Base-by-base conservation (phyloP, 2,113 vertebrate species). In the Platichthys flesus region DNA sequence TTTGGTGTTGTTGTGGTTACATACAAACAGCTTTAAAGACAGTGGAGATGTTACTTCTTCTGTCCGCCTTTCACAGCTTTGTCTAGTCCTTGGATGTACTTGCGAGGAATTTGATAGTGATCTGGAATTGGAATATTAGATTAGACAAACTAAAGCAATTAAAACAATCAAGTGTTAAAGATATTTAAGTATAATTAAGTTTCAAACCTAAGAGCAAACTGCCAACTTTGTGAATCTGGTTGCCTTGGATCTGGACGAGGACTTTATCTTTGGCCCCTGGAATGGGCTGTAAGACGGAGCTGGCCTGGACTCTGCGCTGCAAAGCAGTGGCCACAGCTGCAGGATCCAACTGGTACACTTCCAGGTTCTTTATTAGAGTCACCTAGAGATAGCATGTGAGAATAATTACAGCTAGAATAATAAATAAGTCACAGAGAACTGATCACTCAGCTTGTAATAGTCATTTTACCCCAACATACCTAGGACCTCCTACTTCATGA, bases 241-340 rank as follows among this genome's bases (percentile, higher is more conserved):
- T 99, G 66, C 98, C 98, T 89, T 99, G 98, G 88, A 98, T 95
- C 90, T 99, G 97, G 67, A 99, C 96, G 85, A 96, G 93, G 37
- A 96, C 91, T 86, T 93, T 93, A 77, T 98, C 97, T 84, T 96
- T 99, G 58, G 94, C 49, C n/a, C 96, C 97, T 1, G 96, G 95
- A 2, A 93, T 45, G 0, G 94, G 87, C 3, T 91, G 91, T 74
- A 98, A 84, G 3, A 95, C 94, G 5, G 95, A 94, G 85, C 97
- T 99, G 72, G 98, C 98, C 85, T 99, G 98, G 59, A 97, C 97
- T 75, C 93, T 93, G 72, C 91, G 96, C 68, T 99, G 97, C 47
- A 99, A 91, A 56, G 87, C 66, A 24, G 91, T 90, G 71, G 96
- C 96, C 74, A 99, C 93, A 0, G 76, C 81, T n/a, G 91, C 84